phyloP scores from a whole-genome alignment of 1,140 invertebrate species.

The Heliconius hermathena region DNA sequence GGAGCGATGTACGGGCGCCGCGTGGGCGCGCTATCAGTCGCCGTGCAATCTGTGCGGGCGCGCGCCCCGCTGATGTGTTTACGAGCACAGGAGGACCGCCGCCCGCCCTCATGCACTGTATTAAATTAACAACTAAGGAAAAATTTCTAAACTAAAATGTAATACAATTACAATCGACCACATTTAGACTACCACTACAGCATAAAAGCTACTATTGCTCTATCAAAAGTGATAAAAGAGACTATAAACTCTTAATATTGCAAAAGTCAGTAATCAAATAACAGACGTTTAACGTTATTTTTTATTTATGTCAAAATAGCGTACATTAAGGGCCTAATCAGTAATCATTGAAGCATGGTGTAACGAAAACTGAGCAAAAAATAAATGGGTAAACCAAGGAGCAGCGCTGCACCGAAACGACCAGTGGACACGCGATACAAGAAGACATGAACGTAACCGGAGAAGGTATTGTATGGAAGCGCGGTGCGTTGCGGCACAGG shows the following conservation, averaged over 20 bases:
- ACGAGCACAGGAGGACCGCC: constrained; percentile 56
- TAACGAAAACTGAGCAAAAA: constrained; percentile 68
- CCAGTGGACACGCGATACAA: constrained; percentile 75
- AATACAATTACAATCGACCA: constrained; percentile 8
- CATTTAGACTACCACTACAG: no score
- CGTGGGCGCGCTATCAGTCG: constrained; percentile 54
- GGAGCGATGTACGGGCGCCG: constrained; percentile 32
- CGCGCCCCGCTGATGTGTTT: constrained; percentile 70
- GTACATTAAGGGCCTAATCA: constrained; percentile 34
- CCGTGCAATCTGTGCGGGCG: constrained; percentile 65
- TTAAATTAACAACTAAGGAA: constrained; percentile 42
- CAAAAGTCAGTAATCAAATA: not conserved
- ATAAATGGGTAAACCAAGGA: constrained; percentile 68
- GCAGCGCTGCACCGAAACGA: constrained; percentile 60
- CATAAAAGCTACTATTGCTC: no score
- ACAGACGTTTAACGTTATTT: not conserved
- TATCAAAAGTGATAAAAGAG: no score
- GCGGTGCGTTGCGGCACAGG: constrained; percentile 69
- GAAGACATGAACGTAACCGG: constrained; percentile 76
- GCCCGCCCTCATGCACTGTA: constrained; percentile 71
- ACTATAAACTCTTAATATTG: not conserved
- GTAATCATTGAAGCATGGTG: constrained; percentile 50
- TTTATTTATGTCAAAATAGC: constrained; percentile 22
- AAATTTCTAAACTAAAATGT: constrained; percentile 51
- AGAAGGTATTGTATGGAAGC: constrained; percentile 75